A percentile compares a stretch with the other conserved stretches of the same genome.
Conservation (phyloP, 2,113 vertebrate species). For the Poecilia latipinna region DNA sequence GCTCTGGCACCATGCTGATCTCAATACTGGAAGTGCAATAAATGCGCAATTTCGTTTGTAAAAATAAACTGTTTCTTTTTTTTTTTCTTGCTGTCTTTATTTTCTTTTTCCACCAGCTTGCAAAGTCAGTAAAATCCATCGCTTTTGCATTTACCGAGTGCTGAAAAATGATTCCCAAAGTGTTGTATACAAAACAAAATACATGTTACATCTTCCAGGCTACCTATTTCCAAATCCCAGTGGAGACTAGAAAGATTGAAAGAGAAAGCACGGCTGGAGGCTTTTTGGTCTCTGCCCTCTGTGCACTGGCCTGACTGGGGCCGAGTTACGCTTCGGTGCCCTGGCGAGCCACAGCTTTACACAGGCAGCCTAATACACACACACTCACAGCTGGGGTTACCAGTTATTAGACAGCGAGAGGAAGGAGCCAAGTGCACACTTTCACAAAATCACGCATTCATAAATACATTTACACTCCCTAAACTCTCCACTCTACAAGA, state of each 20-base stretch:
- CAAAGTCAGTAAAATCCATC: constrained; percentile 24
- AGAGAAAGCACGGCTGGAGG: constrained; percentile 77
- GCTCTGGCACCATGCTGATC: constrained; percentile 66
- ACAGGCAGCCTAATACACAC: constrained; percentile 76
- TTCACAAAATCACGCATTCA: constrained; percentile 78
- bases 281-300: constrained; percentile 79
- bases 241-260: constrained; percentile 54
- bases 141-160: constrained; percentile 38
- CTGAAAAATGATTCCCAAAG: constrained; percentile 22
- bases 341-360: constrained; percentile 79
- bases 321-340: constrained; percentile 82
- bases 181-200: constrained; percentile 67
- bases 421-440: constrained; percentile 72
- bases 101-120: background rate
- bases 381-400: constrained; percentile 76
- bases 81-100: no score
- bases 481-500: constrained; percentile 55
- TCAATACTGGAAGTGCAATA: constrained; percentile 15
- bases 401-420: constrained; percentile 80
- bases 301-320: constrained; percentile 81
- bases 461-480: constrained; percentile 76
- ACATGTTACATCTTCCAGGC: constrained; percentile 68
- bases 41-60: background rate
- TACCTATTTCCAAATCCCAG: constrained; percentile 75
- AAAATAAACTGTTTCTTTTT: background rate